These are phyloP conservation scores for Aricia agestis DNA, from an alignment of 1,140 invertebrate species.

Conservation along the genomic window DNA sequence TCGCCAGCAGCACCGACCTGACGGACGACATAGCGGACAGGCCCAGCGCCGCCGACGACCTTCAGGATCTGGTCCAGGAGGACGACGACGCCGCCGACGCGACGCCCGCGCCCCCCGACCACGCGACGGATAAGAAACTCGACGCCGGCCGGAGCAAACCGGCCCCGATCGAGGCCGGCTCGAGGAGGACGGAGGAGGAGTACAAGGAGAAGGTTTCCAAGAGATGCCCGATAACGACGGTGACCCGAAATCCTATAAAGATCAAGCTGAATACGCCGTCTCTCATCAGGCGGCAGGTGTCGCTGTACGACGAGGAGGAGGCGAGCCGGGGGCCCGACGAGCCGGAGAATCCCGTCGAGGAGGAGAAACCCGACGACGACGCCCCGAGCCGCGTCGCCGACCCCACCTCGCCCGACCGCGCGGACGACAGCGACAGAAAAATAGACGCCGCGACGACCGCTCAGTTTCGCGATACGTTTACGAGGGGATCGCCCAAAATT, in stretches of 20 bases:
- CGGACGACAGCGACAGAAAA: not conserved
- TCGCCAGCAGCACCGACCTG: slow-evolving; percentile 77
- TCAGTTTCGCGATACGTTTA: not conserved
- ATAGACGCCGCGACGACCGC: not conserved
- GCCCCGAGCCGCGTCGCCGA: not conserved
- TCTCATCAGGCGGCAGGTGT: slow-evolving; percentile 54
- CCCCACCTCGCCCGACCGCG: not conserved
- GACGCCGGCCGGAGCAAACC: not conserved
- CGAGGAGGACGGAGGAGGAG: slow-evolving; percentile 50
- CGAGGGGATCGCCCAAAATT: not conserved
- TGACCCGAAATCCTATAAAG: slow-evolving; percentile 66
- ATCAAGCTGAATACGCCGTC: slow-evolving; percentile 65
- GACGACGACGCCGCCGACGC: slow-evolving; percentile 46
- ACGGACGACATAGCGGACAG: slow-evolving; percentile 28
- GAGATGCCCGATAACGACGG: slow-evolving; percentile 61
- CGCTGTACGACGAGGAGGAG: slow-evolving; percentile 64
- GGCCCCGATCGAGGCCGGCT: slow-evolving; percentile 19
- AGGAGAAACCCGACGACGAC: slow-evolving; percentile 23
- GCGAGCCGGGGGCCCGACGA: slow-evolving; percentile 30
- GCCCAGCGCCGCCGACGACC: slow-evolving; percentile 31
- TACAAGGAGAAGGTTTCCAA: slow-evolving; percentile 64
- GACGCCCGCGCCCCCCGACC: slow-evolving; percentile 17
- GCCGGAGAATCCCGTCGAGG: slow-evolving; percentile 29
- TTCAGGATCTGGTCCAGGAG: slow-evolving; percentile 68
- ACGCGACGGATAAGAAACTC: slow-evolving; percentile 16